phyloP scores from a whole-genome alignment of 2,797 vertebrate genomes.

The Gambusia yucatana region DNA sequence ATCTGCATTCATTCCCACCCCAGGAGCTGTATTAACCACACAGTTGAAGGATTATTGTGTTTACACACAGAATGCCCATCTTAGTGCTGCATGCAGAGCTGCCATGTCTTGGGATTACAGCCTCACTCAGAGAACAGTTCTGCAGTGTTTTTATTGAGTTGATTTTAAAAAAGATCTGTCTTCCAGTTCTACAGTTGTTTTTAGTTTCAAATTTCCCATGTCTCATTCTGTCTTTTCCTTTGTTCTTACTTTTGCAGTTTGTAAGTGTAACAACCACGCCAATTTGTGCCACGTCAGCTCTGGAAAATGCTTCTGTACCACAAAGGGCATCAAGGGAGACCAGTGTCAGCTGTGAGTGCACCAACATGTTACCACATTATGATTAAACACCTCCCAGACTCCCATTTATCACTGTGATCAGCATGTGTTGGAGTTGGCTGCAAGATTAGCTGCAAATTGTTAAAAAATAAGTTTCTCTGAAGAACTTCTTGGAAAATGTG shows the following conservation, averaged over 20 bases:
- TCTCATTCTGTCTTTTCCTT: background rate
- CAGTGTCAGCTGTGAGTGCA: slow-evolving; percentile 93
- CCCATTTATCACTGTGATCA: background rate
- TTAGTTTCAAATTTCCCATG: background rate
- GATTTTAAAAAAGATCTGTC: background rate
- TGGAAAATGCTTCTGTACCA: slow-evolving; percentile 93
- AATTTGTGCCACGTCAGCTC: slow-evolving; percentile 89
- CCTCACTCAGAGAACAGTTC: background rate
- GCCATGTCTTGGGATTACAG: background rate
- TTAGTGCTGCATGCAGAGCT: slow-evolving; percentile 1
- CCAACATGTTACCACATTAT: background rate
- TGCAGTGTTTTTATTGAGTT: slow-evolving; percentile 7
- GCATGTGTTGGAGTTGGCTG: background rate
- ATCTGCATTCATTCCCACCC: slow-evolving; percentile 1
- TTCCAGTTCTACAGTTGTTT: background rate
- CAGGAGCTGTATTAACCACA: background rate
- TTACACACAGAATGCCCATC: slow-evolving; percentile 4
- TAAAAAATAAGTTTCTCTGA: background rate
- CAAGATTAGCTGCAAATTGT: background rate
- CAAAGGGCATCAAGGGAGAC: slow-evolving; percentile 94
- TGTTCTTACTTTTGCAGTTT: slow-evolving; percentile 76
- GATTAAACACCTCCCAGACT: background rate
- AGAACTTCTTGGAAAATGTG: background rate
- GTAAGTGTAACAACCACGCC: slow-evolving; percentile 91
- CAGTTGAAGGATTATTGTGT: slow-evolving; percentile 4